Percentiles rank a stretch among this genome's conserved stretches.
Conservation (phyloP, 1,140 invertebrate genomes). For the Gonatopus flavifemur region DNA sequence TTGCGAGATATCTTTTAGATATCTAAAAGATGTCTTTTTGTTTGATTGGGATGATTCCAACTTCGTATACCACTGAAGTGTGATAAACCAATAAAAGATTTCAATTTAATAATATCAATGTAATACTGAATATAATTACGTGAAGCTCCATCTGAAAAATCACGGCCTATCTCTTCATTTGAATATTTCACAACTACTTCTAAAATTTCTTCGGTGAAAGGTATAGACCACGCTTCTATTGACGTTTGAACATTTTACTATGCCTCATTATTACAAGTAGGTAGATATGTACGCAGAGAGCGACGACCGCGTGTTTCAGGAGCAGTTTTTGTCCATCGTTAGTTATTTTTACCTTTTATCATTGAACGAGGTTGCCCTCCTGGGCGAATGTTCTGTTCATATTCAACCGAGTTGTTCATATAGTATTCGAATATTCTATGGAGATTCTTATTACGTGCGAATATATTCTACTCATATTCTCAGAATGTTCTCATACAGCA, state of each 20-base stretch:
- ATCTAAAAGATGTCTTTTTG: too few species aligned
- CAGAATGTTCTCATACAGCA: too few species aligned
- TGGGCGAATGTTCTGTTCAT: neutral
- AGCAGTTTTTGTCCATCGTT: neutral
- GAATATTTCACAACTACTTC: neutral
- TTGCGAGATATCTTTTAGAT: too few species aligned
- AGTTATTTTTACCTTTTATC: neutral
- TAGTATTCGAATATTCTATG: too few species aligned
- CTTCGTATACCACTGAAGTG: too few species aligned
- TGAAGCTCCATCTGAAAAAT: too few species aligned
- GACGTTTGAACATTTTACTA: neutral
- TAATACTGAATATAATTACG: too few species aligned
- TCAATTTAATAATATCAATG: conserved; percentile 3
- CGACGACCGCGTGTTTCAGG: neutral
- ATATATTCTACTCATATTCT: too few species aligned
- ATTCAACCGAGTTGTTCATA: neutral
- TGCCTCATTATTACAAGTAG: neutral
- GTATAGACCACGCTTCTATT: neutral
- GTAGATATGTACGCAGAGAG: neutral
- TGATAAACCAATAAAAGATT: conserved; percentile 11
- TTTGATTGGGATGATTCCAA: too few species aligned
- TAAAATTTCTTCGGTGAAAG: neutral
- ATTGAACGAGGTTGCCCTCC: neutral
- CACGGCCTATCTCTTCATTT: neutral
- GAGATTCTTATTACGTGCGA: too few species aligned